These are phyloP conservation scores for Chlamydotis undulata DNA, from an alignment of 2,113 vertebrate species.

Conservation along the genomic window DNA sequence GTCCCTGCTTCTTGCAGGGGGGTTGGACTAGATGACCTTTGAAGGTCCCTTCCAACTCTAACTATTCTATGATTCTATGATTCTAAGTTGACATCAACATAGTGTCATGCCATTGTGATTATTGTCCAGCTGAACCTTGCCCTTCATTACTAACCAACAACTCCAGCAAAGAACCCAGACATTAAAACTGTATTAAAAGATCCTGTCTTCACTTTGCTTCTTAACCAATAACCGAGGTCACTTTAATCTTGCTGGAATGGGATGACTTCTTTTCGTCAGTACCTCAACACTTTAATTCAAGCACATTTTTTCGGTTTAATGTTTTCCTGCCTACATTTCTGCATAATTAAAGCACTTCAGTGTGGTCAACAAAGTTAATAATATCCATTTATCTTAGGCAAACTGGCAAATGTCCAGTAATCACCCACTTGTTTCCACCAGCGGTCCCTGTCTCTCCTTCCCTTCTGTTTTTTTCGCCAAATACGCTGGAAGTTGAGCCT, in stretches of 20 bases:
- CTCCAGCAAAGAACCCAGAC: neutral
- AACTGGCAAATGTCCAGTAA: neutral
- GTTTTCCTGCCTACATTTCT: slow-evolving; percentile 30
- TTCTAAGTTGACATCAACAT: neutral
- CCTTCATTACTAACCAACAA: neutral
- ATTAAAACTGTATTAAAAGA: neutral
- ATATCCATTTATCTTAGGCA: neutral
- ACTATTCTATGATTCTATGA: too few relatives aligned
- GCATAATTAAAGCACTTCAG: slow-evolving; percentile 12
- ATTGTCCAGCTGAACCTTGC: neutral
- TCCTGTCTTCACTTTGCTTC: neutral
- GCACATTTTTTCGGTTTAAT: neutral
- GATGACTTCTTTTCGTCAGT: neutral
- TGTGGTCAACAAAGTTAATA: slow-evolving; percentile 16
- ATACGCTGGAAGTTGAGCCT: neutral
- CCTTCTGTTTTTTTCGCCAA: slow-evolving; percentile 19
- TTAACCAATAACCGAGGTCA: neutral
- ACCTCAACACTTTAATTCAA: neutral
- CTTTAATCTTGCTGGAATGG: neutral
- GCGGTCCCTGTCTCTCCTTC: neutral
- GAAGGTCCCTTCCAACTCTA: too few relatives aligned
- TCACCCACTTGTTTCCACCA: neutral
- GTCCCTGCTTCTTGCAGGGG: too few relatives aligned
- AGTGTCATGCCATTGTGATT: neutral
- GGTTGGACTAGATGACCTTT: too few relatives aligned